These are phyloP conservation scores for Eonycteris spelaea DNA, from an alignment of 2,113 vertebrate species.

Conservation along the genomic window DNA sequence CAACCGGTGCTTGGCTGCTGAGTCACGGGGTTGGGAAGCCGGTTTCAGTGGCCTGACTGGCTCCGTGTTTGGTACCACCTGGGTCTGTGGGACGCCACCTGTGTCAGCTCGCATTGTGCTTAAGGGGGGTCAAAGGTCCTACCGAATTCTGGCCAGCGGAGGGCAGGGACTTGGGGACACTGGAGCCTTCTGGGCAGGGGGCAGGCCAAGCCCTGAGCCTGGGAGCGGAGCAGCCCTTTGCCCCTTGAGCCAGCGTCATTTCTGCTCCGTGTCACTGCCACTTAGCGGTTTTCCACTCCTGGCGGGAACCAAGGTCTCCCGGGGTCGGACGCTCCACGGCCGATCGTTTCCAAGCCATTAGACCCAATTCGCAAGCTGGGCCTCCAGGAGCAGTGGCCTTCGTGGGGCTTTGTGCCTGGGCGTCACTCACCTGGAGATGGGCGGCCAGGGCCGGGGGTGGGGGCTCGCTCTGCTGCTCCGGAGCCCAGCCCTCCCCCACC, in stretches of 20 bases:
- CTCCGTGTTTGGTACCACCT: background rate
- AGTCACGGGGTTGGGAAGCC: background rate
- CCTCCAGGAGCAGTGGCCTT: background rate
- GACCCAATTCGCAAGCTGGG: background rate
- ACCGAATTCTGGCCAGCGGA: fast-evolving
- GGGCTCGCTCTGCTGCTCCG: background rate
- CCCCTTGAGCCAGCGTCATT: fast-evolving
- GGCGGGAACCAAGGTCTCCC: background rate
- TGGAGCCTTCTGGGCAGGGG: background rate
- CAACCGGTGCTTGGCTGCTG: fast-evolving
- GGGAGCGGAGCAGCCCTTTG: fast-evolving
- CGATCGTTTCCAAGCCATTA: background rate
- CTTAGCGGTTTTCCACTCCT: background rate
- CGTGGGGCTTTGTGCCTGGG: background rate
- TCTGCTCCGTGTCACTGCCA: background rate
- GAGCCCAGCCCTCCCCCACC: background rate
- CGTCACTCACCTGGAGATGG: background rate
- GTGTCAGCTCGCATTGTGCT: background rate
- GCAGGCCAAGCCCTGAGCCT: background rate
- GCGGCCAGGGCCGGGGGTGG: fast-evolving
- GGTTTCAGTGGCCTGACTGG: fast-evolving
- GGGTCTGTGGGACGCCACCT: too few species aligned
- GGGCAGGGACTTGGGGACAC: fast-evolving
- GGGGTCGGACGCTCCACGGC: background rate
- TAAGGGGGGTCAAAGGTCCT: background rate